Percentiles rank a stretch among this genome's conserved stretches.
Conservation (phyloP, 2,888 invertebrate genomes). For the Stenolophus ochropezus region DNA sequence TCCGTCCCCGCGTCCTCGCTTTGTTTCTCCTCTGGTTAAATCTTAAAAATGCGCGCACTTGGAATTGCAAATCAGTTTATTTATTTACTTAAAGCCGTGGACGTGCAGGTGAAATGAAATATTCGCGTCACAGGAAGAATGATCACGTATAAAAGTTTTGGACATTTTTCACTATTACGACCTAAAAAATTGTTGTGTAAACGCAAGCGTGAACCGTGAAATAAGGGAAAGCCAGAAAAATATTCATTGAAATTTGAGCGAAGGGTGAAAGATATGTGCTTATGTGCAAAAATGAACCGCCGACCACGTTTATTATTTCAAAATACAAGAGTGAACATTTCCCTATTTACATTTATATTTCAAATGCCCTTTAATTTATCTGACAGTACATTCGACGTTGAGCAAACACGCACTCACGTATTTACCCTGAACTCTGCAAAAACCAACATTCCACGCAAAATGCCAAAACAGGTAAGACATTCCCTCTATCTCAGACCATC, state of each 20-base stretch:
- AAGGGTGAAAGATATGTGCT: slow-evolving; percentile 10
- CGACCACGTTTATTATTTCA: slow-evolving; percentile 28
- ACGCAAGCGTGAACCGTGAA: background rate
- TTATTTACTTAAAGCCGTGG: background rate
- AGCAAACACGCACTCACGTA: background rate
- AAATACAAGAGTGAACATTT: slow-evolving; percentile 39
- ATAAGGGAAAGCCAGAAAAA: slow-evolving; percentile 3
- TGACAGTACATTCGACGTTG: slow-evolving; percentile 25
- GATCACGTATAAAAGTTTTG: background rate
- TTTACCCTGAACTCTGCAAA: background rate
- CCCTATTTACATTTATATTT: slow-evolving; percentile 38
- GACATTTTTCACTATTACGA: background rate
- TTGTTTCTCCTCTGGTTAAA: background rate
- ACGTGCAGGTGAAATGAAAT: background rate
- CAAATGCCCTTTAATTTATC: slow-evolving; percentile 43
- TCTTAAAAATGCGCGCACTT: background rate
- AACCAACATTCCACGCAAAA: background rate
- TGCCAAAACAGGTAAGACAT: too few species aligned
- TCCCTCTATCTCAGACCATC: too few species aligned
- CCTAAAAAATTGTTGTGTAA: background rate
- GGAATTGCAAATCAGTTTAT: background rate
- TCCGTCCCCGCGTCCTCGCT: too few species aligned
- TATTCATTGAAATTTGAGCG: slow-evolving; percentile 10
- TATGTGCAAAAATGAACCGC: slow-evolving; percentile 17
- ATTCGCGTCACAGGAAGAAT: background rate